A percentile compares a stretch with the other conserved stretches of the same genome.
phyloP scores from a whole-genome alignment of 2,888 invertebrate species.

The Hermaeophaga mercurialis region DNA sequence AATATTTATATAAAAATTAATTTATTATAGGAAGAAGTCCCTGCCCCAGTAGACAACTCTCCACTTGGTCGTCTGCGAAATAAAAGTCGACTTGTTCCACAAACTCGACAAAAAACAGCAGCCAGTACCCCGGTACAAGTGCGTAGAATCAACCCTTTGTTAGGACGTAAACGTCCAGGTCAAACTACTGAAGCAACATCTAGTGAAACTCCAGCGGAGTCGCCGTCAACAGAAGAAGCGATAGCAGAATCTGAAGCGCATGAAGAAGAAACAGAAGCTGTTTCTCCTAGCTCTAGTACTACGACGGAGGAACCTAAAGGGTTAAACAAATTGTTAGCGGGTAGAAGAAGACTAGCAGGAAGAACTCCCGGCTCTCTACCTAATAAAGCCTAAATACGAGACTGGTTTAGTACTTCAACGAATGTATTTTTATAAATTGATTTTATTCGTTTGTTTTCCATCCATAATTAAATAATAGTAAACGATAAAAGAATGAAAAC shows the following conservation, averaged over 20 bases:
- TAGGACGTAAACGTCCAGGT: slow-evolving; percentile 59
- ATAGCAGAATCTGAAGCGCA: slow-evolving; percentile 43
- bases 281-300: slow-evolving; percentile 45
- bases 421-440: not conserved
- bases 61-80: slow-evolving; percentile 56
- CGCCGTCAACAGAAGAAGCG: slow-evolving; percentile 42
- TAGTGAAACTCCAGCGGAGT: slow-evolving; percentile 46
- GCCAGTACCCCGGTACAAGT: slow-evolving; percentile 61
- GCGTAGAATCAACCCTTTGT: slow-evolving; percentile 62
- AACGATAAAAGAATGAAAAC: too few relatives aligned
- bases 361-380: slow-evolving; percentile 60
- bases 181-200: slow-evolving; percentile 52
- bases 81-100: slow-evolving; percentile 56
- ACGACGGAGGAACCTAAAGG: slow-evolving; percentile 64
- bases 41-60: slow-evolving; percentile 50
- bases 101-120: slow-evolving; percentile 60
- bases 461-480: too few relatives aligned
- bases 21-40: slow-evolving; percentile 46
- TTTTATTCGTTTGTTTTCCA: not conserved
- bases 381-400: slow-evolving; percentile 18
- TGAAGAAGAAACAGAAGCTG: slow-evolving; percentile 44
- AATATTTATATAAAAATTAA: too few relatives aligned
- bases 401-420: slow-evolving; percentile 14
- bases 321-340: slow-evolving; percentile 70
- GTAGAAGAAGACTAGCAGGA: slow-evolving; percentile 69